phyloP scores from a whole-genome alignment of 2,113 vertebrate species.

The Festucalex cinctus region DNA sequence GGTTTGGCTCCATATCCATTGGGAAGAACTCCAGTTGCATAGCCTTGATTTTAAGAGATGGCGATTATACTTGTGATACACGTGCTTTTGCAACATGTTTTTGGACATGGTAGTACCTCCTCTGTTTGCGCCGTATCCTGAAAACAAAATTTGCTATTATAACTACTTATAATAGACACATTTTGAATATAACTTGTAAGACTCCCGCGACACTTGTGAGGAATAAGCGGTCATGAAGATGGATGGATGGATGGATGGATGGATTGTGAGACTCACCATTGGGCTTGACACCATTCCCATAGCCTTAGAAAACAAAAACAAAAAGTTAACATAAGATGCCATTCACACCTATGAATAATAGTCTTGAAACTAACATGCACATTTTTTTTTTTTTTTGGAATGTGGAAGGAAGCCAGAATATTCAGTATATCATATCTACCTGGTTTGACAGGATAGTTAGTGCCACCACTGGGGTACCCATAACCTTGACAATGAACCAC shows the following conservation, averaged over 20 bases:
- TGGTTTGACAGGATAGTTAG: constrained; percentile 39
- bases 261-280: constrained; percentile 30
- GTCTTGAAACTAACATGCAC: not conserved
- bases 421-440: constrained; percentile 26
- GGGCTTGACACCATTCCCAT: constrained; percentile 37
- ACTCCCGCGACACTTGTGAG: too few relatives aligned
- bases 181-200: not conserved
- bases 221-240: too few relatives aligned
- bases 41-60: constrained; percentile 37
- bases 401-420: not conserved
- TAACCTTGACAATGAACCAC: constrained; percentile 28
- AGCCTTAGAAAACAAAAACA: constrained; percentile 20
- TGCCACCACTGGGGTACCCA: constrained; percentile 37
- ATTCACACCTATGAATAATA: not conserved
- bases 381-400: not conserved
- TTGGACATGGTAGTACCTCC: constrained; percentile 30
- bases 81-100: not conserved
- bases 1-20: constrained; percentile 46
- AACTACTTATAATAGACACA: not conserved
- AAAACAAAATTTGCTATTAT: not conserved
- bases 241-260: too few relatives aligned
- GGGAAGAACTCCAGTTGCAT: constrained; percentile 32
- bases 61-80: not conserved
- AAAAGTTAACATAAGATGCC: not conserved
- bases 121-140: constrained; percentile 45